Percentiles rank a stretch among this genome's conserved stretches.
These are phyloP conservation scores for Unio pictorum DNA, from an alignment of 2,888 invertebrate species.

Conservation along the genomic window DNA sequence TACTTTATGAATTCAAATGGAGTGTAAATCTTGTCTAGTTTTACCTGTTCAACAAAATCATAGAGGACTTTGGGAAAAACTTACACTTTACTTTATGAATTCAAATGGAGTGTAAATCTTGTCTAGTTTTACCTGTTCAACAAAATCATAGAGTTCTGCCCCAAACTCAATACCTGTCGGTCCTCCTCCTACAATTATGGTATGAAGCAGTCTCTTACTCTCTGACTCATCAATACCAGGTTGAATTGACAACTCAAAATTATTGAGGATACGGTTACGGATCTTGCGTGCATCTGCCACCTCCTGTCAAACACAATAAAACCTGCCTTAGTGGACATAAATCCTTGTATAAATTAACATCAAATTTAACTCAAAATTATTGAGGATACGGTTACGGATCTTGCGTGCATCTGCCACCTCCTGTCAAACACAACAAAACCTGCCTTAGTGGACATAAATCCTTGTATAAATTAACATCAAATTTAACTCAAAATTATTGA, in stretches of 20 bases:
- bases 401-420: constrained; percentile 70
- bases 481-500: constrained; percentile 71
- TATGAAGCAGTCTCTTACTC: constrained; percentile 65
- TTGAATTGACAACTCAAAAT: constrained; percentile 70
- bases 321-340: neutral
- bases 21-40: no score
- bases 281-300: constrained; percentile 70
- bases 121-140: constrained; percentile 60
- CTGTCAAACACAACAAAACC: constrained; percentile 44
- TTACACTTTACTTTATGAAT: neutral
- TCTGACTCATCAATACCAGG: constrained; percentile 64
- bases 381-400: constrained; percentile 67
- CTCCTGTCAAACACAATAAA: constrained; percentile 60
- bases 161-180: constrained; percentile 73
- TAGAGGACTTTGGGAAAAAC: no score
- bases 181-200: constrained; percentile 73
- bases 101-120: neutral
- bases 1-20: no score
- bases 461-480: neutral
- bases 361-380: constrained; percentile 71
- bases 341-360: neutral
- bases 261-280: constrained; percentile 65
- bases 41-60: no score
- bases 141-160: constrained; percentile 72
- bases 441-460: neutral